These are phyloP conservation scores for Clunio marinus DNA, from an alignment of 2,888 invertebrate genomes.

Conservation along the genomic window DNA sequence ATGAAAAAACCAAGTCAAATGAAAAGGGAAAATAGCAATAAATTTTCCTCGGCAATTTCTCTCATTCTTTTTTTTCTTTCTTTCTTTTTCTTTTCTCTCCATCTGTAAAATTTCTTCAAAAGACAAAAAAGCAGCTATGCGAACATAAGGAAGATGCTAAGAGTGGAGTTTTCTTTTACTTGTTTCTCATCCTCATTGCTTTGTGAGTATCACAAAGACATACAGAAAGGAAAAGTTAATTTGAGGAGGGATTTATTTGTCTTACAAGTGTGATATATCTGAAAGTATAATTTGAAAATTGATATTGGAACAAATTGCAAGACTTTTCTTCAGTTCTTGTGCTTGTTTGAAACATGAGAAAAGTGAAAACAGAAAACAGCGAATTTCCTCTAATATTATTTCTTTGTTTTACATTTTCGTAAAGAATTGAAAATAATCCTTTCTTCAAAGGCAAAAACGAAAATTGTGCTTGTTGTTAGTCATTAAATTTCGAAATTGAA, in stretches of 20 bases:
- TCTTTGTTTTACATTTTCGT: background rate
- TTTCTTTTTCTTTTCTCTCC: background rate
- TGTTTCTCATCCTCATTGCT: background rate
- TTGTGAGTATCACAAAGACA: background rate
- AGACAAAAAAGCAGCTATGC: background rate
- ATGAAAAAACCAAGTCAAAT: background rate
- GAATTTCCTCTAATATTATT: background rate
- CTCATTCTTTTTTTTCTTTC: too few species aligned
- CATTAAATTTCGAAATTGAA: background rate
- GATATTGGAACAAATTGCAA: conserved; percentile 38
- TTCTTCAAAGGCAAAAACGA: background rate
- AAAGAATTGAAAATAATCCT: conserved; percentile 1
- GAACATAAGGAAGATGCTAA: background rate
- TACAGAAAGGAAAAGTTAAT: conserved; percentile 37
- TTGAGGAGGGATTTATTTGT: conserved; percentile 35
- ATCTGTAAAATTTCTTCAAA: background rate
- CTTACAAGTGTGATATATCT: conserved; percentile 30
- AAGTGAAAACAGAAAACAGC: background rate
- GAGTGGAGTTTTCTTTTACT: background rate
- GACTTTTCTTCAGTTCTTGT: background rate
- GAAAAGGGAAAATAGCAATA: conserved; percentile 31
- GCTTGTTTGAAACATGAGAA: background rate
- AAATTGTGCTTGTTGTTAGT: background rate
- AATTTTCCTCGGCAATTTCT: conserved; percentile 27
- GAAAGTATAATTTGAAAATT: conserved; percentile 37